Conservation (phyloP, 2,797 vertebrate genomes). For the Limnodromus scolopaceus region DNA sequence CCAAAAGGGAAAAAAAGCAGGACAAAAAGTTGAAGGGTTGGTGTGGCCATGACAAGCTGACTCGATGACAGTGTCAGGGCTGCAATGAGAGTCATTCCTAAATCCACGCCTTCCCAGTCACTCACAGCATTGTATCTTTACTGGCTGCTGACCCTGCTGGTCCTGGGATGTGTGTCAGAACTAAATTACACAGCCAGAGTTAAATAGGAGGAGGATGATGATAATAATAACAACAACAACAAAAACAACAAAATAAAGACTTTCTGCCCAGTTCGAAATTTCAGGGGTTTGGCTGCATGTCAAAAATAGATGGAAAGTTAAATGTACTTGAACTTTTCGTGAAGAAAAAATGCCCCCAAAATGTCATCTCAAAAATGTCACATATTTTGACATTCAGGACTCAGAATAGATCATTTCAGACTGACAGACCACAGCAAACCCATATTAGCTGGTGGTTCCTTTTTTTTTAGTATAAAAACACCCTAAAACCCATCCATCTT, state of each 20-base stretch:
- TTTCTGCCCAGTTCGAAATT: background rate
- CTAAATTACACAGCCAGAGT: background rate
- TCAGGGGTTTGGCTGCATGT: background rate
- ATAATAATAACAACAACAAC: background rate
- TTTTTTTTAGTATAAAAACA: background rate
- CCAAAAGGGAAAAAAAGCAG: background rate
- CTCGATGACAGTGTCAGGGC: background rate
- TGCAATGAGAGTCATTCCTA: background rate
- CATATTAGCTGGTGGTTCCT: background rate
- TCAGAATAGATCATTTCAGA: background rate
- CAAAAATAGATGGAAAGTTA: background rate
- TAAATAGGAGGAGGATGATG: background rate
- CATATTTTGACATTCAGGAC: background rate
- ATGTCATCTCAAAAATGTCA: conserved; percentile 13
- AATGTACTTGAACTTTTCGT: background rate
- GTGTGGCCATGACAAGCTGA: background rate
- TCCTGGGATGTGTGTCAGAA: background rate
- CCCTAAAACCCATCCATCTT: background rate
- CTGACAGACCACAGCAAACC: background rate
- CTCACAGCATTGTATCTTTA: background rate
- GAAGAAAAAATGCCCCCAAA: background rate
- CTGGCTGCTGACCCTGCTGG: background rate
- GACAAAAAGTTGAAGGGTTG: background rate
- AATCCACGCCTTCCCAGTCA: background rate
- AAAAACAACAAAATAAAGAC: background rate